phyloP scores from a whole-genome alignment of 2,797 vertebrate genomes.

The Pristis pectinata region DNA sequence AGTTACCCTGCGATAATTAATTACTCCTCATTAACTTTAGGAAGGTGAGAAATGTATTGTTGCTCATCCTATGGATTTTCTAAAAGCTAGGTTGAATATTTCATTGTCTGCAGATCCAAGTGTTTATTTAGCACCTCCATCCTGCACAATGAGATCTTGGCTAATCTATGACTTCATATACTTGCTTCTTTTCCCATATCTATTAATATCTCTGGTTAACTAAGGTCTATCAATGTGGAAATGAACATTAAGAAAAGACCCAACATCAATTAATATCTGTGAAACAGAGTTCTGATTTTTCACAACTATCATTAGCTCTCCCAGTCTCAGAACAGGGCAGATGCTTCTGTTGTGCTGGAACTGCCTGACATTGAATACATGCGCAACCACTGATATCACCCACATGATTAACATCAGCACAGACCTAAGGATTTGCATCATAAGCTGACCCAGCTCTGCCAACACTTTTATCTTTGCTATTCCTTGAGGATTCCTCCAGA shows the following conservation, averaged over 20 bases:
- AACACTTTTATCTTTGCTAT: slow-evolving; percentile 11
- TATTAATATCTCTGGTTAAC: too few relatives aligned
- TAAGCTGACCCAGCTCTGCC: not conserved
- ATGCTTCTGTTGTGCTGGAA: not conserved
- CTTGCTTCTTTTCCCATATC: too few relatives aligned
- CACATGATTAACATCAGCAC: not conserved
- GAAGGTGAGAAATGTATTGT: not conserved
- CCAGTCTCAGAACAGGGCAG: not conserved
- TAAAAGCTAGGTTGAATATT: not conserved
- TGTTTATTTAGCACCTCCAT: too few relatives aligned
- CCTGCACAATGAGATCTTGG: too few relatives aligned
- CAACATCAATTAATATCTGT: too few relatives aligned
- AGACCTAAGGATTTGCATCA: slow-evolving; percentile 14
- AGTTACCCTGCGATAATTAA: not conserved
- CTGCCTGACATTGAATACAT: not conserved
- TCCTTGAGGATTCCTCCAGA: not conserved
- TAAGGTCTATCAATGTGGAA: too few relatives aligned
- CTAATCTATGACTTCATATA: too few relatives aligned
- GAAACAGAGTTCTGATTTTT: too few relatives aligned
- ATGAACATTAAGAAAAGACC: too few relatives aligned
- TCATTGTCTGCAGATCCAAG: not conserved
- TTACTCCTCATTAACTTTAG: not conserved
- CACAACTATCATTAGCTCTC: not conserved
- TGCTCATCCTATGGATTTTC: not conserved
- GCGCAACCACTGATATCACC: not conserved